Percentiles rank a stretch among this genome's conserved stretches.
Conservation (phyloP, 2,113 vertebrate species). For the Clupea harengus region DNA sequence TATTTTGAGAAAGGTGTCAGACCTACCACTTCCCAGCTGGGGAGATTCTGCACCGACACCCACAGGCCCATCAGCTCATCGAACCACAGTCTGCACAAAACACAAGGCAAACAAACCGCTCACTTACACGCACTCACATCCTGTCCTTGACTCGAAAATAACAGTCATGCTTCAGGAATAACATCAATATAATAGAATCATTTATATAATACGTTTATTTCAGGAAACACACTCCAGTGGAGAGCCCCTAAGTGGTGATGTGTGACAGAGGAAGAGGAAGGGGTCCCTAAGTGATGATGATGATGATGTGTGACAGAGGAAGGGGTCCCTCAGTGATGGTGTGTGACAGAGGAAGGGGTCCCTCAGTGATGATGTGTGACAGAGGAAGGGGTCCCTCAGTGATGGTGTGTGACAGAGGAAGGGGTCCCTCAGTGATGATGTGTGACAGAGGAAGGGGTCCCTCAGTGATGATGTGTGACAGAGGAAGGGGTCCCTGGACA, state of each 20-base stretch:
- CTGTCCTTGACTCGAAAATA: background rate
- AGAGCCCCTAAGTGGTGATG: background rate
- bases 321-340: too few species aligned
- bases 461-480: background rate
- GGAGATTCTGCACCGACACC: slow-evolving; percentile 96
- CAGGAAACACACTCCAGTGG: background rate
- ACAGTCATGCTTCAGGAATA: background rate
- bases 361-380: too few species aligned
- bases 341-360: too few species aligned
- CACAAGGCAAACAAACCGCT: background rate
- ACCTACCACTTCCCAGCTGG: slow-evolving; percentile 97
- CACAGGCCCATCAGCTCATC: slow-evolving; percentile 92
- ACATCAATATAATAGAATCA: background rate
- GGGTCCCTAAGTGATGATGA: too few species aligned
- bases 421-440: too few species aligned
- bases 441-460: too few species aligned
- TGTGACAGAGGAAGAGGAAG: background rate
- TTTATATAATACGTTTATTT: background rate
- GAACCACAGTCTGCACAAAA: slow-evolving; percentile 87
- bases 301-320: too few species aligned
- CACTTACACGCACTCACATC: background rate
- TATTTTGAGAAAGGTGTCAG: slow-evolving; percentile 14
- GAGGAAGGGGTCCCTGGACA: too few species aligned
- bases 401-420: too few species aligned
- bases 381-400: too few species aligned